phyloP scores from a whole-genome alignment of 1,140 invertebrate species.

The Scaptomyza graminum region DNA sequence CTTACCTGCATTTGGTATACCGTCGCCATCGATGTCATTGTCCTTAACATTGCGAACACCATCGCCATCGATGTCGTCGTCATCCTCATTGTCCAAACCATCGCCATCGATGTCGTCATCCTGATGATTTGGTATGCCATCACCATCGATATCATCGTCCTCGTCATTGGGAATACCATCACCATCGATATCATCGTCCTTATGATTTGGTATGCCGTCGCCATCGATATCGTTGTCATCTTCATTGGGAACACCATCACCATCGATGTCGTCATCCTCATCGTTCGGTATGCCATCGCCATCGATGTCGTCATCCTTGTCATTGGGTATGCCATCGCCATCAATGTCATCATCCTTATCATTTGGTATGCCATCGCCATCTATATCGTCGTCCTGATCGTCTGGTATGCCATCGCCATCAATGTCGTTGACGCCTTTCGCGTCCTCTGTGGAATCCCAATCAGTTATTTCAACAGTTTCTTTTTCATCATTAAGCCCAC shows the following conservation, averaged over 20 bases:
- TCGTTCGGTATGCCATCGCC: conserved; percentile 83
- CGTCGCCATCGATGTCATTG: conserved; percentile 77
- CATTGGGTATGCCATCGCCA: conserved; percentile 79
- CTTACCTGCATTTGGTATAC: conserved; percentile 65
- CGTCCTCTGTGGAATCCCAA: conserved; percentile 81
- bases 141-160: conserved; percentile 80
- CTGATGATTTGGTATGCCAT: conserved; percentile 70
- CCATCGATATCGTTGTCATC: conserved; percentile 84
- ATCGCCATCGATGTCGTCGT: conserved; percentile 79
- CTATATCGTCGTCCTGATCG: conserved; percentile 78
- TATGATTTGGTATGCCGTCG: conserved; percentile 78
- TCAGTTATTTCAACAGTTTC: conserved; percentile 83
- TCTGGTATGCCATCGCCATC: conserved; percentile 83
- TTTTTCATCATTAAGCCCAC: conserved; percentile 71
- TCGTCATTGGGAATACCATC: conserved; percentile 74
- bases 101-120: conserved; percentile 76
- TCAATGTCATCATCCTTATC: conserved; percentile 77
- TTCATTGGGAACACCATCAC: conserved; percentile 83
- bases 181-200: conserved; percentile 77
- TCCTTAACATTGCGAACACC: conserved; percentile 73
- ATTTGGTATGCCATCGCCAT: conserved; percentile 84
- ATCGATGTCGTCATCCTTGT: conserved; percentile 83
- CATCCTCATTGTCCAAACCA: conserved; percentile 70
- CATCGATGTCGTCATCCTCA: conserved; percentile 81
- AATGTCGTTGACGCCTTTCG: conserved; percentile 83